Evolutionary conservation across 2,888 invertebrate species (phyloP), one percentile per base, ranked within the genome.

Genomic region (Podabrus alpinus): DNA sequence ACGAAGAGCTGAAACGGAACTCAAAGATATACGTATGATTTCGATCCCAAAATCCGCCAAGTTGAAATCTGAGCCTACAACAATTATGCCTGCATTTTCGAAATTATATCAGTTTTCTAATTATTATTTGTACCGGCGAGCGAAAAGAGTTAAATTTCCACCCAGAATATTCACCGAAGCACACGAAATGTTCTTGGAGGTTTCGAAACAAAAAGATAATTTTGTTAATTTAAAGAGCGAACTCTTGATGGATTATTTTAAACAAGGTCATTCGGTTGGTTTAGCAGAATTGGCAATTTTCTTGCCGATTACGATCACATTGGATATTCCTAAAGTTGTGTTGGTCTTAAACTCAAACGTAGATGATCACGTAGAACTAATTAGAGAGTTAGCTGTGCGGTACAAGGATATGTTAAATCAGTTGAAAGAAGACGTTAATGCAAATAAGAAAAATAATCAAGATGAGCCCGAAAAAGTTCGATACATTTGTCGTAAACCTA

Each of bases 21-120:
- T 94, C 59, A 88, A 91, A 9, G 81, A 86, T 0, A 90, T 91
- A 79, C 90, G 91, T 25, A 88, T 94, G 83, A 89, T 93, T 10
- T 90, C 92, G 0, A 83, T 89, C 7, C 88, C 89, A 75, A 89
- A 88, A 78, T 84, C 84, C 45, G 87, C 86, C 70, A 83, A 86
- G 76, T 72, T 72, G 59, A 74, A 69, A 67, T 76, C 74, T 25
- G 62, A 81, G 78, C 67, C 74, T 9, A 16, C 19, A 10, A 67
- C 69, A 88, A 87, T 75, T 85, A 85, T 66, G 86, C 88, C 5
- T n/a, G 71, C 78, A 59, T 74, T 74, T 45, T 73, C 78, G n/a
- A 74, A 72, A 25, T 89, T 90, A 15, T 90, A 89, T 78, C 89
- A 90, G 74, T 83, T 88, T 11, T 87, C 88, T 0, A 82, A 85